phyloP scores from a whole-genome alignment of 2,888 invertebrate species.

The Chromoteleia sp. region DNA sequence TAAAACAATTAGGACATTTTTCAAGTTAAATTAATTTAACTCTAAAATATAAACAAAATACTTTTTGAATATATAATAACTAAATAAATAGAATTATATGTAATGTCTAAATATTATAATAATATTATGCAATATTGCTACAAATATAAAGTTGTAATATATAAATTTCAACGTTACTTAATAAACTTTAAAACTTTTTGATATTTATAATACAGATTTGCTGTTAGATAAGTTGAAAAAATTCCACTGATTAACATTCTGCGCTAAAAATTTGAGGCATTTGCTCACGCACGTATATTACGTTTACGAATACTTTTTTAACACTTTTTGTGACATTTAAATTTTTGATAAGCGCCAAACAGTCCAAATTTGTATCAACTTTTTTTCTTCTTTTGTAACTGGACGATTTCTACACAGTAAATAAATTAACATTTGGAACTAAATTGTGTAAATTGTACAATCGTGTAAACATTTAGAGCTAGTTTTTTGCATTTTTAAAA shows the following conservation, averaged over 20 bases:
- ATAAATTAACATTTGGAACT: slow-evolving; percentile 12
- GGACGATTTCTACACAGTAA: slow-evolving; percentile 1
- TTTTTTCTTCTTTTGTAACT: not conserved
- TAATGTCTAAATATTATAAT: too few relatives aligned
- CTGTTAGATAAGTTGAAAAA: not conserved
- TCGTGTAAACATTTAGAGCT: too few relatives aligned
- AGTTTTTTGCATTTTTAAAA: not conserved
- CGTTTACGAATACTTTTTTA: not conserved
- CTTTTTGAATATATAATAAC: too few relatives aligned
- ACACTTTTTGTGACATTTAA: slow-evolving; percentile 1
- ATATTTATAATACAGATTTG: not conserved
- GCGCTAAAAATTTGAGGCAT: not conserved
- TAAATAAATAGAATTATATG: too few relatives aligned
- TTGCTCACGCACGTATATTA: not conserved
- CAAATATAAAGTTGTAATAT: too few relatives aligned
- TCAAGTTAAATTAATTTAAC: not conserved
- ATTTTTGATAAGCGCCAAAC: not conserved
- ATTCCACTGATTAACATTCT: slow-evolving; percentile 9
- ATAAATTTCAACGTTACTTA: not conserved
- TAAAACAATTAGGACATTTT: too few relatives aligned
- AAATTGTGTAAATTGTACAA: not conserved
- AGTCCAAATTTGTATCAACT: not conserved
- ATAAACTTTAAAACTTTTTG: not conserved
- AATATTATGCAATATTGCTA: too few relatives aligned
- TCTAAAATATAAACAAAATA: not conserved